phyloP scores from a whole-genome alignment of 2,113 vertebrate genomes.

The Gnathochromis pfefferi region DNA sequence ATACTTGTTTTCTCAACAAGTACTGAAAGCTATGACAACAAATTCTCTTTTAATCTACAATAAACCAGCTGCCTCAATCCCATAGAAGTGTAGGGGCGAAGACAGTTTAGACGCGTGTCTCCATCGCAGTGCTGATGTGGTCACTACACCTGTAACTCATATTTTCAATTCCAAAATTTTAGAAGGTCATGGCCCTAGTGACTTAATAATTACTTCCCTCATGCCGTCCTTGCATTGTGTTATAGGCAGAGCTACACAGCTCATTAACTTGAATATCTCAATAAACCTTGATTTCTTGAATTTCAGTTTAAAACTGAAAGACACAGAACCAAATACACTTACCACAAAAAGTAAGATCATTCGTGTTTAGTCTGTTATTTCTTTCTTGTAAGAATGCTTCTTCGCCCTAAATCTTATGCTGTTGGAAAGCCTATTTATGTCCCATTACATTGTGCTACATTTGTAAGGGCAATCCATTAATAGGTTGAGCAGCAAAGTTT shows the following conservation, averaged over 20 bases:
- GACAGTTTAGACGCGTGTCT: neutral
- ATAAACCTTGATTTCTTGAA: neutral
- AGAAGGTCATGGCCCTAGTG: neutral
- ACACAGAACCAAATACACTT: neutral
- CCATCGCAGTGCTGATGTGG: neutral
- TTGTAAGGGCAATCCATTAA: neutral
- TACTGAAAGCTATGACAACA: neutral
- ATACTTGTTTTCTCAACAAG: neutral
- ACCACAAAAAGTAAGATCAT: neutral
- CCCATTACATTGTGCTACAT: rapidly evolving
- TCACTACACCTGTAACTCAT: neutral
- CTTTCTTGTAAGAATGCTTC: neutral
- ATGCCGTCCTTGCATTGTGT: neutral
- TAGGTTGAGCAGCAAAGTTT: neutral
- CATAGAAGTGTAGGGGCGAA: neutral
- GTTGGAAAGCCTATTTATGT: neutral
- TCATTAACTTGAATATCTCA: neutral
- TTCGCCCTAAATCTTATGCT: neutral
- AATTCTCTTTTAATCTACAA: neutral
- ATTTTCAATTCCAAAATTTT: neutral
- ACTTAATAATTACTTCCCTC: neutral
- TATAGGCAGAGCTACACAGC: neutral
- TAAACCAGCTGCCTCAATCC: neutral
- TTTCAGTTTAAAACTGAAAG: too few species aligned
- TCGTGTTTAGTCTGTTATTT: neutral